phyloP scores from a whole-genome alignment of 2,888 invertebrate genomes.

The Stegana nigrithorax region DNA sequence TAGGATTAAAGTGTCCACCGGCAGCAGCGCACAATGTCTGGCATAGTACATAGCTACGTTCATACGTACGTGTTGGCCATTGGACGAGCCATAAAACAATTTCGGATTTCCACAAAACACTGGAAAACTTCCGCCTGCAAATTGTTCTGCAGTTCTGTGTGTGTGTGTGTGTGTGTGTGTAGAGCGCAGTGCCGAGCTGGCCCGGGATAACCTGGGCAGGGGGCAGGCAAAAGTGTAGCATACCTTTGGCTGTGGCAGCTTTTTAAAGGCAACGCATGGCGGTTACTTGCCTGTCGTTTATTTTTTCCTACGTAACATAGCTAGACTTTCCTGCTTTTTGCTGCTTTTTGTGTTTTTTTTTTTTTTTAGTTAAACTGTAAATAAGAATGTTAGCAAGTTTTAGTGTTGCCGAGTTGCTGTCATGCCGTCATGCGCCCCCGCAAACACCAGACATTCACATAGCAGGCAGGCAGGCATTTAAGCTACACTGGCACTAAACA shows the following conservation, averaged over 20 bases:
- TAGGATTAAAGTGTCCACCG: not conserved
- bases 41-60: not conserved
- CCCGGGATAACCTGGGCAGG: too few relatives aligned
- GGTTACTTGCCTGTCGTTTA: not conserved
- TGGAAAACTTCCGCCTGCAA: conserved; percentile 16
- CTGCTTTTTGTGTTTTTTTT: not conserved
- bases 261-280: not conserved
- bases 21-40: too few relatives aligned
- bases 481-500: not conserved
- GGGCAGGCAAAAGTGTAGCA: not conserved
- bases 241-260: not conserved
- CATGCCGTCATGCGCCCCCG: not conserved
- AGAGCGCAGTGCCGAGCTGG: too few relatives aligned
- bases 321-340: too few relatives aligned
- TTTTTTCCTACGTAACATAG: too few relatives aligned
- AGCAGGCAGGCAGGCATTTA: not conserved
- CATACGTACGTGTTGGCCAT: too few relatives aligned
- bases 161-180: not conserved
- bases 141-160: not conserved
- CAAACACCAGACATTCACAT: not conserved
- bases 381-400: conserved; percentile 19
- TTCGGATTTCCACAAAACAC: conserved; percentile 18
- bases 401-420: conserved; percentile 5
- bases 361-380: conserved; percentile 14
- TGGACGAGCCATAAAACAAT: conserved; percentile 18